A percentile compares a stretch with the other conserved stretches of the same genome.
Evolutionary conservation across 2,888 invertebrate genomes (phyloP).

Genomic region (Agrilus cyanescens): DNA sequence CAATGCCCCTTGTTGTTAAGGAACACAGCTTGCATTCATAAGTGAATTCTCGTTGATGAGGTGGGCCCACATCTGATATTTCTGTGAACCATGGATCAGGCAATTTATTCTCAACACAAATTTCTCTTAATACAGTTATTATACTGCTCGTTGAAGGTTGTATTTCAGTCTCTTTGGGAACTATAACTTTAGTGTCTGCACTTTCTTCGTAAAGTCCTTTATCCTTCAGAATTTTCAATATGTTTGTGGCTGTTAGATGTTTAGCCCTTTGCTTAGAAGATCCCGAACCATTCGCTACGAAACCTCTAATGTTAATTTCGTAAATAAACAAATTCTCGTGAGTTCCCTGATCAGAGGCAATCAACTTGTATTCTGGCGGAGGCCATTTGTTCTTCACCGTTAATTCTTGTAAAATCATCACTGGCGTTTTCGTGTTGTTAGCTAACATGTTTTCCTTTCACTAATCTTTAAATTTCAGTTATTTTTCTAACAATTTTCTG

Average conservation of each 20-base stretch:
- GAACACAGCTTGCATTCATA: constrained; percentile 42
- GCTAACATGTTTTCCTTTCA: constrained; percentile 6
- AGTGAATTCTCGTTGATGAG: constrained; percentile 53
- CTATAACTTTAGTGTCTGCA: constrained; percentile 21
- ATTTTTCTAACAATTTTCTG: too few relatives aligned
- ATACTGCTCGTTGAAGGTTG: constrained; percentile 11
- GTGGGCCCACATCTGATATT: constrained; percentile 52
- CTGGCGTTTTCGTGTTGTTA: constrained; percentile 45
- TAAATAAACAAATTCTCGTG: constrained; percentile 40
- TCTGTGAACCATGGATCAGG: constrained; percentile 41
- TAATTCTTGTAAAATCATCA: constrained; percentile 54
- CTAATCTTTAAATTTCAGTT: too few relatives aligned
- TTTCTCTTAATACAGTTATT: constrained; percentile 27
- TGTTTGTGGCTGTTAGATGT: constrained; percentile 43
- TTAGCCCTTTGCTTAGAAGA: constrained; percentile 48
- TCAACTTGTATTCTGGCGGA: constrained; percentile 41
- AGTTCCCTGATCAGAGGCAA: constrained; percentile 24
- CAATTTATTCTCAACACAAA: constrained; percentile 38
- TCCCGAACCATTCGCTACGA: constrained; percentile 25
- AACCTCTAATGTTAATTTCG: constrained; percentile 29
- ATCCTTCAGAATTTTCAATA: constrained; percentile 35
- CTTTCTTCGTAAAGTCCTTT: constrained; percentile 24
- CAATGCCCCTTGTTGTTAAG: constrained; percentile 42
- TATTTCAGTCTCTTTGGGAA: constrained; percentile 15
- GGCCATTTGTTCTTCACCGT: constrained; percentile 40